These are phyloP conservation scores for Lamprologus speciosus DNA, from an alignment of 2,113 vertebrate genomes.

Conservation along the genomic window DNA sequence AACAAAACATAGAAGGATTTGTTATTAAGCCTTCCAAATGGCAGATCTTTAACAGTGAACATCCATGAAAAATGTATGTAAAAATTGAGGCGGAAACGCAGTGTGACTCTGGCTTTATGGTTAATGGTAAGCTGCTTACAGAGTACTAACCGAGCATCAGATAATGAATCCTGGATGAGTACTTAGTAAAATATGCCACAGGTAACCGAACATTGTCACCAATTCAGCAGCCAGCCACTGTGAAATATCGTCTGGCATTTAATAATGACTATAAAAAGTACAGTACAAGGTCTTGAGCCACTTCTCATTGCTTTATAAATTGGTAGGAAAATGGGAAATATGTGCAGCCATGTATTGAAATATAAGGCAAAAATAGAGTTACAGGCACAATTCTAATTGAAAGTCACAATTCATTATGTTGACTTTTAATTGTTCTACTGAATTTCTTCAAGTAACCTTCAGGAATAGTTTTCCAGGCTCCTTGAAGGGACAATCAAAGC, in stretches of 20 bases:
- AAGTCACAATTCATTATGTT: not conserved
- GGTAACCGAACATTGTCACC: not conserved
- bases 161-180: not conserved
- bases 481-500: not conserved
- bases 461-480: not conserved
- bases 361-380: not conserved
- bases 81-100: accelerated
- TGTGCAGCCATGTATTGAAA: not conserved
- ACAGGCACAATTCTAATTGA: not conserved
- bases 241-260: not conserved
- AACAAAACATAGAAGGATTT: not conserved
- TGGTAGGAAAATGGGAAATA: not conserved
- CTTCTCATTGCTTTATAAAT: not conserved
- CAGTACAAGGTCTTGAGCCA: not conserved
- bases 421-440: not conserved
- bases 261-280: not conserved
- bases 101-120: not conserved
- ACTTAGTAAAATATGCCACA: not conserved
- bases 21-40: not conserved
- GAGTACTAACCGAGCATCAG: not conserved
- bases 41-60: not conserved
- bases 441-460: not conserved
- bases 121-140: not conserved
- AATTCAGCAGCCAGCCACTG: not conserved
- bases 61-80: not conserved